A percentile compares a stretch with the other conserved stretches of the same genome.
Evolutionary conservation across 2,113 vertebrate species (phyloP).

Genomic region (Nannobrachium achirus): DNA sequence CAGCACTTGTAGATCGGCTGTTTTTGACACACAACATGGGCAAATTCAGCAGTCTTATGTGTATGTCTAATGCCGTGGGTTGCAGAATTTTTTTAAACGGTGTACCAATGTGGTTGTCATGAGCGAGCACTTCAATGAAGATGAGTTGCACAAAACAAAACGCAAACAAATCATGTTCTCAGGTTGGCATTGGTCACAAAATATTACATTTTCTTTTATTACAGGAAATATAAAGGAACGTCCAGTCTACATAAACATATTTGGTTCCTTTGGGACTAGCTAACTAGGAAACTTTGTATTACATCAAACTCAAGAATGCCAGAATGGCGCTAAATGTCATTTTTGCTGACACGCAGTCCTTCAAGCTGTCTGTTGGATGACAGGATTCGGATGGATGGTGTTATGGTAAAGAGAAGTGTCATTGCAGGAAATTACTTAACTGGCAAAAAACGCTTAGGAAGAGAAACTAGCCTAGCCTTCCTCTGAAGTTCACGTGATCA

Average conservation of each 20-base stretch:
- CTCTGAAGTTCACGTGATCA: constrained; percentile 5
- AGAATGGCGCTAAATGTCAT: constrained; percentile 8
- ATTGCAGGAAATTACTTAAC: constrained; percentile 22
- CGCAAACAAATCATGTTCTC: constrained; percentile 8
- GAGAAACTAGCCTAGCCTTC: constrained; percentile 16
- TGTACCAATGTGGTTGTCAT: no score
- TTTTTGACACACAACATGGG: no score
- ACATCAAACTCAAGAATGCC: neutral
- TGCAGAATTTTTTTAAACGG: neutral
- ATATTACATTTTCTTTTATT: no score
- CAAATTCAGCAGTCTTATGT: no score
- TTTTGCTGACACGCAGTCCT: constrained; percentile 10
- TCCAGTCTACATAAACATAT: constrained; percentile 11
- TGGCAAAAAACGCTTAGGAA: constrained; percentile 13
- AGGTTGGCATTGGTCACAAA: no score
- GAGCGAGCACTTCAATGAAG: no score
- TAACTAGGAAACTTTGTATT: neutral
- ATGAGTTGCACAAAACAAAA: constrained; percentile 8
- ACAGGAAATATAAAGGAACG: neutral
- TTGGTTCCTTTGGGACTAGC: constrained; percentile 17
- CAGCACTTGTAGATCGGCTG: no score
- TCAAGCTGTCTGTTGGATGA: constrained; percentile 20
- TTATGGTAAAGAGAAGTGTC: constrained; percentile 5
- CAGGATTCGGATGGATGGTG: neutral
- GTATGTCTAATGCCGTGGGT: neutral